Percentiles rank a stretch among this genome's conserved stretches.
Evolutionary conservation across 2,113 vertebrate genomes (phyloP).

Genomic region (Hippocampus zosterae): DNA sequence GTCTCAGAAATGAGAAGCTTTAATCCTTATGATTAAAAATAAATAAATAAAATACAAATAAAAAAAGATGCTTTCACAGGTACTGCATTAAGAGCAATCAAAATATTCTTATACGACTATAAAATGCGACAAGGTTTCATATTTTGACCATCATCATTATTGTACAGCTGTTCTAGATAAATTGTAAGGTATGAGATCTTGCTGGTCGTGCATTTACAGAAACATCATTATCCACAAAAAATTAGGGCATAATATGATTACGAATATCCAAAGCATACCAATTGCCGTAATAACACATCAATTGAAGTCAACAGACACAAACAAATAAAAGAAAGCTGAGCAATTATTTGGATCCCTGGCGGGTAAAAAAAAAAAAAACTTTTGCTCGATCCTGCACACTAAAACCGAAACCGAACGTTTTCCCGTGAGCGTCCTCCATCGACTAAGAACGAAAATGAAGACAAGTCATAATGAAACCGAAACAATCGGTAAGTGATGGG

Average conservation of each 20-base stretch:
- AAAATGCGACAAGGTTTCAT: background rate
- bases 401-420: background rate
- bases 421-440: background rate
- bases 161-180: no score
- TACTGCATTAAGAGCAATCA: background rate
- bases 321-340: background rate
- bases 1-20: background rate
- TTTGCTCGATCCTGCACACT: background rate
- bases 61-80: background rate
- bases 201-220: background rate
- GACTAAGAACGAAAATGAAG: constrained; percentile 1
- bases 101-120: background rate
- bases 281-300: background rate
- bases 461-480: background rate
- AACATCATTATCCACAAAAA: background rate
- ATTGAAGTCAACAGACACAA: background rate
- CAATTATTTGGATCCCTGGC: background rate
- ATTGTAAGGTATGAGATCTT: background rate
- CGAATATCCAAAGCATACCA: no score
- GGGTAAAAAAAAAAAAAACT: background rate
- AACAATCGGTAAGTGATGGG: background rate
- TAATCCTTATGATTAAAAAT: no score
- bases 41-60: background rate
- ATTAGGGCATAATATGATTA: background rate
- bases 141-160: no score